Percentiles rank a stretch among this genome's conserved stretches.
Evolutionary conservation across 1,140 invertebrate species (phyloP).

Genomic region (Tetragnatha versicolor): DNA sequence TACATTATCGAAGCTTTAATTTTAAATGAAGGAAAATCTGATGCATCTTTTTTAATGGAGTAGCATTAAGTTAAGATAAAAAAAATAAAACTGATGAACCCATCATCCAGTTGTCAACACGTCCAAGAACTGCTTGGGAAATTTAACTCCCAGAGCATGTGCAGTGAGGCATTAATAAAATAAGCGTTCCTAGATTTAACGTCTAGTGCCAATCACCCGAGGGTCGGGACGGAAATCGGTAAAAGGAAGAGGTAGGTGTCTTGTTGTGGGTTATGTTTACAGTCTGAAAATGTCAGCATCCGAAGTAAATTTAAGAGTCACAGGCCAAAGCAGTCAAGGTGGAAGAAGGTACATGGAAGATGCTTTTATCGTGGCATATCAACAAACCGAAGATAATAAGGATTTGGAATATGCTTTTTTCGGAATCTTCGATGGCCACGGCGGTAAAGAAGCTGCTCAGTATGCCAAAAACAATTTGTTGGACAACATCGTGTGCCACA

Average conservation of each 20-base stretch:
- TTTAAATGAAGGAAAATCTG: too few species aligned
- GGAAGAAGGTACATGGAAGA: slow-evolving; percentile 99
- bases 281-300: slow-evolving; percentile 77
- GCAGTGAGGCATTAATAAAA: too few species aligned
- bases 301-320: slow-evolving; percentile 90
- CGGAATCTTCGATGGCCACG: slow-evolving; percentile 71
- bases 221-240: slow-evolving; percentile 31
- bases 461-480: slow-evolving; percentile 91
- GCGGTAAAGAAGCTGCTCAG: slow-evolving; percentile 66
- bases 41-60: too few species aligned
- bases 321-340: slow-evolving; percentile 93
- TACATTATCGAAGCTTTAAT: too few species aligned
- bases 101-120: too few species aligned
- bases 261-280: neutral
- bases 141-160: too few species aligned
- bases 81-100: too few species aligned
- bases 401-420: slow-evolving; percentile 66
- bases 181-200: too few species aligned
- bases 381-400: slow-evolving; percentile 83
- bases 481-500: slow-evolving; percentile 90
- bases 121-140: too few species aligned
- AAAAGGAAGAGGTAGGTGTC: neutral
- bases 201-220: too few species aligned
- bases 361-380: slow-evolving; percentile 92
- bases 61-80: too few species aligned